Base-by-base conservation (phyloP, 2,113 vertebrate genomes). In the Eulacestoma nigropectus region DNA sequence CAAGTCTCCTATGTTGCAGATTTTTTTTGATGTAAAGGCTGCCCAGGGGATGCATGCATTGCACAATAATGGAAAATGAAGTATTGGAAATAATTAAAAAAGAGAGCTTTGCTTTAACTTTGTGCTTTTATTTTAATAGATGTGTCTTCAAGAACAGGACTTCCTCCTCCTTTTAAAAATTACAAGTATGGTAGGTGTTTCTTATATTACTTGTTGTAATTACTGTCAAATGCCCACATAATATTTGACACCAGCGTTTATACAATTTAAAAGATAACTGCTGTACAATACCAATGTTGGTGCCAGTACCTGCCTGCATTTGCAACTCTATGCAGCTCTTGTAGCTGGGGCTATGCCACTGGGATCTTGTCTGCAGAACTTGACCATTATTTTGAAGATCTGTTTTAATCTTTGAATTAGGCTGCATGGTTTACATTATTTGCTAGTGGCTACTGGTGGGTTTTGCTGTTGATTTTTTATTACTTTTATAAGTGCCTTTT, bases 141-240 rank as follows among this genome's bases (percentile, higher is more conserved):
- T 95, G 83, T 99, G 41, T 80, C 97, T 80, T 96, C 97, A 44
- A 98, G 98, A 96, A 56, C 95, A 47, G 98, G 96, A 69, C 97
- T 99, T 72, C 98, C 99, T 50, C 98, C 98, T 63, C 99, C 99
- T 26, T 99, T 99, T 96, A 98, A 96, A 97, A 99, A 98, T 84
- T 98, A 98, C 89, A 97, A 95, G 25, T 99, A 99, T 47, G 99
- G 99, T 99, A 98, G 91, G 99, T 99, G 96, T 5, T 68, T 53
- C 32, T 60, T 60, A 52, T 53, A 37, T 91, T 93, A 75, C 55
- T 62, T 89, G 11, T 93, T 68, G 88, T 94, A n/a, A 35, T 80
- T 46, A 65, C 85, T 15, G 8, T 90, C 75, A 88, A 57, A 56
- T 73, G 56, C 16, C 57, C 67, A 67, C 17, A 19, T 84, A 57